phyloP scores from a whole-genome alignment of 2,888 invertebrate species.

The Megalurothrips usitatus region DNA sequence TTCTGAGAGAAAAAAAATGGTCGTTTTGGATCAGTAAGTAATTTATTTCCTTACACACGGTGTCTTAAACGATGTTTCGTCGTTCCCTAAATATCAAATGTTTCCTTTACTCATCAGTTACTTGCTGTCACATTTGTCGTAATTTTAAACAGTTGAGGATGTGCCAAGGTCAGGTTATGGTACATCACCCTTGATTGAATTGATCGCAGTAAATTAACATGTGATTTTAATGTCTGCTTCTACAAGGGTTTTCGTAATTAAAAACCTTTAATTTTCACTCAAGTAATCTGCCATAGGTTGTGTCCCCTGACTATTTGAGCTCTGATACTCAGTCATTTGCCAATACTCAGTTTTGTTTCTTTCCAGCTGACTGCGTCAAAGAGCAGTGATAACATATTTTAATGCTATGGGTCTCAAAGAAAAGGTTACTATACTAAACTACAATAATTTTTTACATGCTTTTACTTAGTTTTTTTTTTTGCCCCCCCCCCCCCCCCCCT shows the following conservation, averaged over 20 bases:
- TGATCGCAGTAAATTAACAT: background rate
- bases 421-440: background rate
- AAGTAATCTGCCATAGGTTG: too few species aligned
- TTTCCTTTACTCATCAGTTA: background rate
- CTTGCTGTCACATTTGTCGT: background rate
- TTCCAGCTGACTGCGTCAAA: background rate
- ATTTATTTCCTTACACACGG: background rate
- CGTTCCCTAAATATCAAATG: background rate
- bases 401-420: background rate
- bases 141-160: background rate
- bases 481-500: too few species aligned
- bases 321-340: background rate
- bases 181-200: background rate
- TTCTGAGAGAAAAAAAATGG: background rate
- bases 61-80: background rate
- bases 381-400: background rate
- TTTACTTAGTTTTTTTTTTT: background rate
- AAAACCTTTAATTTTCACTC: too few species aligned
- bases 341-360: background rate
- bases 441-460: background rate
- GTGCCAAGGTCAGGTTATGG: constrained; percentile 15
- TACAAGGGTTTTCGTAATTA: background rate
- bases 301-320: background rate
- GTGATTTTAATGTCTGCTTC: background rate
- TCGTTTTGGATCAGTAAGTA: background rate